These are phyloP conservation scores for Anguilla anguilla DNA, from an alignment of 2,797 vertebrate species.

Conservation along the genomic window DNA sequence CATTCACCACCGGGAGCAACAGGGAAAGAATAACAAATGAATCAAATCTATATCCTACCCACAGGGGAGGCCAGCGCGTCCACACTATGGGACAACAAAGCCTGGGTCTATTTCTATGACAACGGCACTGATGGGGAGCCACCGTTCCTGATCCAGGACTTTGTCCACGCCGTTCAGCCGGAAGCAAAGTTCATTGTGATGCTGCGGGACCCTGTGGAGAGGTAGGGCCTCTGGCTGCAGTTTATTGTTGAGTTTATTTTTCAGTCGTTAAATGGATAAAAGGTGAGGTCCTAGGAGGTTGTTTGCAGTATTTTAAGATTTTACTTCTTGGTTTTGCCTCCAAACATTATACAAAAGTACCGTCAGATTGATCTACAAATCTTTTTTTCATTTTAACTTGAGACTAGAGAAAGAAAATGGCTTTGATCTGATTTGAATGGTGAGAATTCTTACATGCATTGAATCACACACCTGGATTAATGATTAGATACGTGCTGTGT, in stretches of 20 bases:
- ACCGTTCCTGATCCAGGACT: conserved; percentile 86
- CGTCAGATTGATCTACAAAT: not conserved
- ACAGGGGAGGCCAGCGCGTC: conserved; percentile 94
- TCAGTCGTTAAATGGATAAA: not conserved
- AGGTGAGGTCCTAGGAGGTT: not conserved
- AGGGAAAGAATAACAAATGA: not conserved
- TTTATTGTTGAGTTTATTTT: not conserved
- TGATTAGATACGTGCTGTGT: not conserved
- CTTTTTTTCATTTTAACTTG: not conserved
- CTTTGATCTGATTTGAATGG: not conserved
- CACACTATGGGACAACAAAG: conserved; percentile 96
- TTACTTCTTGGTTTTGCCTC: not conserved
- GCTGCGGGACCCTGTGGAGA: conserved; percentile 91
- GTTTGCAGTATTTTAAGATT: not conserved
- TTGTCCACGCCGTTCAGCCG: conserved; percentile 88
- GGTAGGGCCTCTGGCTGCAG: conserved; percentile 67
- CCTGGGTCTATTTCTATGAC: conserved; percentile 83
- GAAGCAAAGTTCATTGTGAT: conserved; percentile 87
- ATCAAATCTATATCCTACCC: conserved; percentile 41
- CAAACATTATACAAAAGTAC: conserved; percentile 4
- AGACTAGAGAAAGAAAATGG: not conserved
- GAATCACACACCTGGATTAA: not conserved
- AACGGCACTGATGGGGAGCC: conserved; percentile 78
- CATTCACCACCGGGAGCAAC: not conserved
- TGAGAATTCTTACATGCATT: not conserved